Conservation (phyloP, 2,797 vertebrate genomes). For the Kryptopterus vitreolus region DNA sequence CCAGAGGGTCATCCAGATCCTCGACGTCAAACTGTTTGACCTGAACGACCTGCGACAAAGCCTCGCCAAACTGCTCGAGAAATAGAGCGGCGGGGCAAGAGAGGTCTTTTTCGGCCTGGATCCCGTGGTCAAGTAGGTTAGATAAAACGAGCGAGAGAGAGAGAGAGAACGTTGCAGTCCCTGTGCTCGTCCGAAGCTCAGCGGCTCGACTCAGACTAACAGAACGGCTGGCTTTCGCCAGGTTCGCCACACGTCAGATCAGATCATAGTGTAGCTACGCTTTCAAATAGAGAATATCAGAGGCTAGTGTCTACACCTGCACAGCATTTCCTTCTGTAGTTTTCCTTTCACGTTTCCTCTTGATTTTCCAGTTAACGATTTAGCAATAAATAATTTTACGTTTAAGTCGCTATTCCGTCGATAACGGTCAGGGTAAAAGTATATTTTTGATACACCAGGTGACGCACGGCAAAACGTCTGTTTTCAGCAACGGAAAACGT, state of each 20-base stretch:
- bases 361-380: conserved; percentile 14
- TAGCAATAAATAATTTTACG: conserved; percentile 44
- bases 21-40: conserved; percentile 94
- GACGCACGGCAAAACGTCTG: conserved; percentile 4
- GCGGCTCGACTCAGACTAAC: neutral
- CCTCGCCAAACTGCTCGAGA: conserved; percentile 87
- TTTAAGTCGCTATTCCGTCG: conserved; percentile 16
- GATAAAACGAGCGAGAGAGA: neutral
- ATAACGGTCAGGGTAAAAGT: conserved; percentile 11
- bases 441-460: conserved; percentile 53
- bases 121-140: neutral
- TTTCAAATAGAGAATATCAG: conserved; percentile 36
- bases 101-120: neutral
- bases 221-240: neutral
- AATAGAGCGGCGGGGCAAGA: conserved; percentile 67
- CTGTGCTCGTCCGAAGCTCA: neutral
- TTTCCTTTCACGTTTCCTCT: conserved; percentile 10
- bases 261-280: conserved; percentile 37
- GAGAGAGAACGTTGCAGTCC: neutral
- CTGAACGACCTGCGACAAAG: conserved; percentile 91
- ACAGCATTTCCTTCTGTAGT: neutral
- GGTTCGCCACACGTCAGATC: conserved; percentile 9
- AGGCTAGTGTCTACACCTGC: conserved; percentile 10
- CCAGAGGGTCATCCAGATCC: conserved; percentile 85
- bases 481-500: neutral